A percentile compares a stretch with the other conserved stretches of the same genome.
phyloP scores from a whole-genome alignment of 2,113 vertebrate genomes.

The Recurvirostra avosetta region DNA sequence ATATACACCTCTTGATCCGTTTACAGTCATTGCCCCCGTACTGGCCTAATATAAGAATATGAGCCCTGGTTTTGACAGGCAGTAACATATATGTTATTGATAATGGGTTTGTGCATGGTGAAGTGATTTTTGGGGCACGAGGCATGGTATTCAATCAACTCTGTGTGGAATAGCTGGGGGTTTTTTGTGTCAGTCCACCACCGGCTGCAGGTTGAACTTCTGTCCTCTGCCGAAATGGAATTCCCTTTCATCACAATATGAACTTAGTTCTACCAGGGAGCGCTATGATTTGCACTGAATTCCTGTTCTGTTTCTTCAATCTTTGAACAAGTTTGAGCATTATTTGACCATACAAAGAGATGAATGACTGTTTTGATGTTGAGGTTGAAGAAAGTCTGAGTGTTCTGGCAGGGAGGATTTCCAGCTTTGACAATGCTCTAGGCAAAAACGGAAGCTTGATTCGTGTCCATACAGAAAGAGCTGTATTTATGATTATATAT shows the following conservation, averaged over 20 bases:
- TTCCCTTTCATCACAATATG: not conserved
- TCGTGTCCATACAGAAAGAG: not conserved
- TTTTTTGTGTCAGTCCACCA: not conserved
- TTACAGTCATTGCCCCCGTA: not conserved
- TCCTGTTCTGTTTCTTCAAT: slow-evolving; percentile 2
- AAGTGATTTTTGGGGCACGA: not conserved
- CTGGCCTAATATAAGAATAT: not conserved
- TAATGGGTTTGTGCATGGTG: not conserved
- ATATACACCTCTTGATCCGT: not conserved
- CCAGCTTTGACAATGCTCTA: not conserved
- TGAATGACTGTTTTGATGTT: slow-evolving; percentile 32
- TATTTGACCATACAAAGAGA: slow-evolving; percentile 28
- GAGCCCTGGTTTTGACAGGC: not conserved
- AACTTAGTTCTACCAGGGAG: not conserved
- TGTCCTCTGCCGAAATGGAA: not conserved
- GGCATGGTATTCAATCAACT: not conserved
- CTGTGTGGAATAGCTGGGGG: not conserved
- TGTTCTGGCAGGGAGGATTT: slow-evolving; percentile 1
- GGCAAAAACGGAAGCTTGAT: slow-evolving; percentile 24
- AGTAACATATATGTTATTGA: not conserved
- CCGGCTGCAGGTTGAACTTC: not conserved
- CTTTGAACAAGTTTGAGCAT: slow-evolving; percentile 41
- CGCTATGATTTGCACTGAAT: not conserved
- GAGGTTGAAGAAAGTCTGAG: slow-evolving; percentile 8
- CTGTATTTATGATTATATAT: not conserved